phyloP scores from a whole-genome alignment of 2,113 vertebrate genomes.

The Eudorcas thomsonii region DNA sequence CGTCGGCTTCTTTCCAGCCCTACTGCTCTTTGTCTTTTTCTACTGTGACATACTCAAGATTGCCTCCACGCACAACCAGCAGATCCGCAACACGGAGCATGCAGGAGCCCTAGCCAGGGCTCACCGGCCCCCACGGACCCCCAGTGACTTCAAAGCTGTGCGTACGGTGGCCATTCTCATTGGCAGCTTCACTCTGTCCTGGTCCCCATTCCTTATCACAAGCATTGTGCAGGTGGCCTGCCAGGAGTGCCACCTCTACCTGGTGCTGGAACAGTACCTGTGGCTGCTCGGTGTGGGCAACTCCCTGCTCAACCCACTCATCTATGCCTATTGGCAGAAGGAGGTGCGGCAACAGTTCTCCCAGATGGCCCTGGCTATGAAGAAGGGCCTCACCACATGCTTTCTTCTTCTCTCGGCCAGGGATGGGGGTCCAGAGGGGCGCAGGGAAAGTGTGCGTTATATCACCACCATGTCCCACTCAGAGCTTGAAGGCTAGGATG shows the following conservation, averaged over 20 bases:
- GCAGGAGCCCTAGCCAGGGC: slow-evolving; percentile 57
- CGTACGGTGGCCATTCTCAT: slow-evolving; percentile 87
- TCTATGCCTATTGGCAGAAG: slow-evolving; percentile 91
- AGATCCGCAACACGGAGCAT: slow-evolving; percentile 83
- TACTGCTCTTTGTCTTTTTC: slow-evolving; percentile 88
- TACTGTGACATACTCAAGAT: slow-evolving; percentile 94
- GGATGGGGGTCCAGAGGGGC: rapidly evolving
- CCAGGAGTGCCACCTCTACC: slow-evolving; percentile 78
- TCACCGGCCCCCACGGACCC: slow-evolving; percentile 46
- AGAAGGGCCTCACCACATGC: slow-evolving; percentile 65
- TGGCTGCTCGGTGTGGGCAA: slow-evolving; percentile 91
- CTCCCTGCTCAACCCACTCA: slow-evolving; percentile 91
- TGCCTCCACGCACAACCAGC: slow-evolving; percentile 86
- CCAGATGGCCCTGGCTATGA: slow-evolving; percentile 77
- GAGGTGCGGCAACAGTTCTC: slow-evolving; percentile 87
- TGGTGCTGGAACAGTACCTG: slow-evolving; percentile 86
- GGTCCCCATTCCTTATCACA: slow-evolving; percentile 90
- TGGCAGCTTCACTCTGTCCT: slow-evolving; percentile 89
- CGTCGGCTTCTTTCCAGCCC: slow-evolving; percentile 86
- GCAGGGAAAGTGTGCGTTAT: slow-evolving; percentile 41
- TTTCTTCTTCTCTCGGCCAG: neutral
- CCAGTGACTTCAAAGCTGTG: slow-evolving; percentile 87
- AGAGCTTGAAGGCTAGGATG: slow-evolving; percentile 46
- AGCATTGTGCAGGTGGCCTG: slow-evolving; percentile 86
- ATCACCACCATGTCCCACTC: slow-evolving; percentile 55